These are phyloP conservation scores for Helogale parvula DNA, from an alignment of 2,113 vertebrate genomes.

Conservation along the genomic window DNA sequence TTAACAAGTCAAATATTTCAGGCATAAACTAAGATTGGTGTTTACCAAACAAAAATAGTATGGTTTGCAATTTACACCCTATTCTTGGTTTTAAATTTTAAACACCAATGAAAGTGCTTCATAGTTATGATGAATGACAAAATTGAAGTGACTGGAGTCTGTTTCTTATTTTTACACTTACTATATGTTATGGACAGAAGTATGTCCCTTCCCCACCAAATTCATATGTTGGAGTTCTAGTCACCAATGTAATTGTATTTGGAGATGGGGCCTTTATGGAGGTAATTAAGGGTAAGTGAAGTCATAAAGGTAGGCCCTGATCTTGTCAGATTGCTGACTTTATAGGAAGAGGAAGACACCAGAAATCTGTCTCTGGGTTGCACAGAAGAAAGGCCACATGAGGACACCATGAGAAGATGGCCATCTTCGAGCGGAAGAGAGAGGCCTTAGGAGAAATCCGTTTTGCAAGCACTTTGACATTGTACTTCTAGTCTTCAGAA, in stretches of 20 bases:
- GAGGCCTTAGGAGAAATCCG: neutral
- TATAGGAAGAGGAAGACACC: neutral
- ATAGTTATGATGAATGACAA: neutral
- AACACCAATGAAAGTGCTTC: neutral
- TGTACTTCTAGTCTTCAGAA: neutral
- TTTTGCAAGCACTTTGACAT: too few relatives aligned
- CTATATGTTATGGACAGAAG: neutral
- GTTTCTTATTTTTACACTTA: neutral
- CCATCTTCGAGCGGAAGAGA: neutral
- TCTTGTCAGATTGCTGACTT: neutral
- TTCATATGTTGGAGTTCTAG: neutral
- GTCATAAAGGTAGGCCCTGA: neutral
- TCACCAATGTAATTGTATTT: neutral
- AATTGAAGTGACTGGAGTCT: neutral
- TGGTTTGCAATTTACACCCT: neutral
- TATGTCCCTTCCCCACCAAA: rapidly evolving
- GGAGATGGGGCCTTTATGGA: neutral
- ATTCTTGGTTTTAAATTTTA: constrained; percentile 33
- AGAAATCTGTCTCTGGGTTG: too few relatives aligned
- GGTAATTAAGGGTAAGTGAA: neutral
- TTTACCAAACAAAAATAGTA: neutral
- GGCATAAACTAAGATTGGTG: neutral
- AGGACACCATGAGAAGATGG: neutral
- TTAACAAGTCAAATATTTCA: neutral
- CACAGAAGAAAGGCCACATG: neutral